phyloP scores from a whole-genome alignment of 2,888 invertebrate genomes.

The Mythimna loreyi region DNA sequence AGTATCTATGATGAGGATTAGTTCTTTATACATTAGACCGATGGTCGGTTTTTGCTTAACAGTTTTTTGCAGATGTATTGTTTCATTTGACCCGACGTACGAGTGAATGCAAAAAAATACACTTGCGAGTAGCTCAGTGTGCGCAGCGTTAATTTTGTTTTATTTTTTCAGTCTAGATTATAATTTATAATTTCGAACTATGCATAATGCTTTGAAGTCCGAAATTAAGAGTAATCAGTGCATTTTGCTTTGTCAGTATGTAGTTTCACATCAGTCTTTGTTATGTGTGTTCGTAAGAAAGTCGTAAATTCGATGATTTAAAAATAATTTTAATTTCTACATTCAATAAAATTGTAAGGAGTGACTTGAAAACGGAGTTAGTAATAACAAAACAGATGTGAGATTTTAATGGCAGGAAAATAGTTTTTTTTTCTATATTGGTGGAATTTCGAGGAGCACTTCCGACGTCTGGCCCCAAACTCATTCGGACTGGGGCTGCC shows the following conservation, averaged over 20 bases:
- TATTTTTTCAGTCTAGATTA: slow-evolving; percentile 57
- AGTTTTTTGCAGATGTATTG: slow-evolving; percentile 36
- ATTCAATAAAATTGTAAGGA: too few species aligned
- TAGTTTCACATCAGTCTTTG: slow-evolving; percentile 13
- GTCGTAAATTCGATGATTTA: background rate
- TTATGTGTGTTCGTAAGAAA: background rate
- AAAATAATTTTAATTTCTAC: background rate
- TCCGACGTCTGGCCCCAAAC: too few species aligned
- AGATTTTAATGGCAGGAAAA: too few species aligned
- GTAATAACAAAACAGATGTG: too few species aligned
- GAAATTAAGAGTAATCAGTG: slow-evolving; percentile 41
- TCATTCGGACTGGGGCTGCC: too few species aligned
- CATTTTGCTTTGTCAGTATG: slow-evolving; percentile 33
- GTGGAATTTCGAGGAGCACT: too few species aligned
- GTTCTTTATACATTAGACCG: slow-evolving; percentile 42
- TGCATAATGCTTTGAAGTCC: slow-evolving; percentile 39
- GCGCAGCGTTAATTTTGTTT: slow-evolving; percentile 59
- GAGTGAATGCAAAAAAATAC: slow-evolving; percentile 62
- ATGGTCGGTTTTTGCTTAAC: slow-evolving; percentile 62
- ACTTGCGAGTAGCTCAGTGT: slow-evolving; percentile 42
- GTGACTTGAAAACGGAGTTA: too few species aligned
- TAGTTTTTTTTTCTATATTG: too few species aligned
- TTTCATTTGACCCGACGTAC: slow-evolving; percentile 64
- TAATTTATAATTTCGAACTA: slow-evolving; percentile 48
- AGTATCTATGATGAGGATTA: slow-evolving; percentile 43